phyloP scores from a whole-genome alignment of 2,113 vertebrate genomes.

The Paramormyrops kingsleyae region DNA sequence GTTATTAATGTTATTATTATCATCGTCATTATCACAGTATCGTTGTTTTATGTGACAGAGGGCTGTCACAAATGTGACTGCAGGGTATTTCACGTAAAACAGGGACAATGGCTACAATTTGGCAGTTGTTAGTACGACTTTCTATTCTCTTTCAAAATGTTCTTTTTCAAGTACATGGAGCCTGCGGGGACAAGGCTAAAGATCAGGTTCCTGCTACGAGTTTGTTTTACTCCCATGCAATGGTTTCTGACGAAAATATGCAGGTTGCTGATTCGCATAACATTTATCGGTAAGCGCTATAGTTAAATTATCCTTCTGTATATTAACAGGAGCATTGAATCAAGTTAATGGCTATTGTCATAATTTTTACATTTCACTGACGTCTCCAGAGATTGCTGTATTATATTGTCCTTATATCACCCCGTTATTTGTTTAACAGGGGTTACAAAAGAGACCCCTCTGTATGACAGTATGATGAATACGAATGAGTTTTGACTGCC shows the following conservation, averaged over 20 bases:
- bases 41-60: background rate
- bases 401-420: background rate
- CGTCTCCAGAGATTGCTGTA: background rate
- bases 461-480: background rate
- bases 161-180: background rate
- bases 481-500: background rate
- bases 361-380: background rate
- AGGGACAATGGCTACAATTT: slow-evolving; percentile 16
- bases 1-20: background rate
- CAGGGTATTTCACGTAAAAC: background rate
- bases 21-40: background rate
- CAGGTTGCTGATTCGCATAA: background rate
- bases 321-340: background rate
- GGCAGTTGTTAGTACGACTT: slow-evolving; percentile 1
- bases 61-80: background rate
- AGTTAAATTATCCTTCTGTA: background rate
- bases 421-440: background rate
- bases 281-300: background rate
- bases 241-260: background rate
- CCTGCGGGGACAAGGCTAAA: slow-evolving; percentile 7
- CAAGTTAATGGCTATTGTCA: background rate
- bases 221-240: slow-evolving; percentile 15
- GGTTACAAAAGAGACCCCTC: background rate
- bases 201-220: slow-evolving; percentile 11
- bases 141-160: slow-evolving; percentile 20